Evolutionary conservation across 2,797 vertebrate genomes (phyloP), one percentile per base, ranked within the genome.

Genomic region (Halcyon badia): DNA sequence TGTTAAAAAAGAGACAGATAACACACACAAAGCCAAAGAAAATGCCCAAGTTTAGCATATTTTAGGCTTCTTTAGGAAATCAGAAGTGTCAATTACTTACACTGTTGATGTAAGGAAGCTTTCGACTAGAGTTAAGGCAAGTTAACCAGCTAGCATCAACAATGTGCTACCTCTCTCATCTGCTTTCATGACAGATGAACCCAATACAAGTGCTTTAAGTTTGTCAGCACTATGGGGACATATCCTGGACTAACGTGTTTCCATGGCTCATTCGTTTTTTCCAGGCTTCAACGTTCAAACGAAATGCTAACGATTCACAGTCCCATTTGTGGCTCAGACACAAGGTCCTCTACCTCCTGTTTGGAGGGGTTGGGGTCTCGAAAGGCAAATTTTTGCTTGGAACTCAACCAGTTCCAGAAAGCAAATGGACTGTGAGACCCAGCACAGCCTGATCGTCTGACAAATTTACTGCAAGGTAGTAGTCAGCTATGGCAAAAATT

Each of bases 41-140:
- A 89, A 92, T 0, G 10, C 60, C 31, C 70, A 87, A 79, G 60
- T 72, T 61, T 73, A 93, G 75, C 92, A 77, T 87, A 94, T 89
- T 96, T 92, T 77, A 94, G 64, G 52, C 71, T 93, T 94, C 61
- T 44, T 70, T 77, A 73, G 61, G 56, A 92, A 93, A 94, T 78
- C 12, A 68, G 19, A 88, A 93, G 70, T 44, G 46, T 89, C 80
- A 90, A 25, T 75, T 92, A 85, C 61, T 94, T 78, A 72, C 31
- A 48, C 3, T 31, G 72, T 18, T 54, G 73, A 90, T 71, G 35
- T 65, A 71, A 41, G 44, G 48, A 82, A 92, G 64, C n/a, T 80
- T 87, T 69, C 91, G 61, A 66, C 68, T 44, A 79, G 61, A 70
- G 30, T 61, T 87, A 93, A 71, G 21, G 51, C 12, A 31, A 90